Evolutionary conservation across 1,140 invertebrate genomes (phyloP), one percentile per base, ranked within the genome.

Genomic region (Leptonema lineaticorne): DNA sequence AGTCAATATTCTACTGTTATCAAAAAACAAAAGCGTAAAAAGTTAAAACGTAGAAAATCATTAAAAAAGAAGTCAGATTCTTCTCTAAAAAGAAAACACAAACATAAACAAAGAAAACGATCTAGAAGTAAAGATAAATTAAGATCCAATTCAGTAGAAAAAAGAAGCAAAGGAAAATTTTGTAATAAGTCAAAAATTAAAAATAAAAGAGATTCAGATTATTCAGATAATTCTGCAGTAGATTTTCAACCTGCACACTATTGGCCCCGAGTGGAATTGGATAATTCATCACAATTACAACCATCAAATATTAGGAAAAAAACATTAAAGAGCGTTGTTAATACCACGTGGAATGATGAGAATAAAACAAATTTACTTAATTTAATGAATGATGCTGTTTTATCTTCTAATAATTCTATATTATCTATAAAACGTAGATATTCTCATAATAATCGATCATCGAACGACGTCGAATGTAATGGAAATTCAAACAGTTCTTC

Each of bases 171-270:
- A 64, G 56, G 63, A 14, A 69, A 69, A 60, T 45, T 57, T 27
- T 53, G 50, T 45, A 20, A 37, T n/a, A 70, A 70, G 68, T 63
- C 58, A 14, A 70, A 67, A 58, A 30, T 53, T 11, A 70, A 67
- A 63, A 66, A 70, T 26, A 70, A 53, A 26, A 20, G 29, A 18
- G 24, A 45, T 45, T 8, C 7, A n/a, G 26, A 63, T 46, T 63
- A 11, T 22, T 11, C 37, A 62, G 28, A 62, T 27, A 24, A 62
- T 45, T 8, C 59, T 16, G 5, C 26, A 16, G 24, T 58, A 22
- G 56, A 53, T 22, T 62, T 53, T 53, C 20, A 18, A 24, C 22
- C 50, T 22, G 11, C 20, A 53, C 4, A 24, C 8, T 62, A 45
- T 62, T 45, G 18, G 59, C 3, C 37, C 2, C 22, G 20, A 18